phyloP scores from a whole-genome alignment of 2,888 invertebrate species.

The Actias luna region DNA sequence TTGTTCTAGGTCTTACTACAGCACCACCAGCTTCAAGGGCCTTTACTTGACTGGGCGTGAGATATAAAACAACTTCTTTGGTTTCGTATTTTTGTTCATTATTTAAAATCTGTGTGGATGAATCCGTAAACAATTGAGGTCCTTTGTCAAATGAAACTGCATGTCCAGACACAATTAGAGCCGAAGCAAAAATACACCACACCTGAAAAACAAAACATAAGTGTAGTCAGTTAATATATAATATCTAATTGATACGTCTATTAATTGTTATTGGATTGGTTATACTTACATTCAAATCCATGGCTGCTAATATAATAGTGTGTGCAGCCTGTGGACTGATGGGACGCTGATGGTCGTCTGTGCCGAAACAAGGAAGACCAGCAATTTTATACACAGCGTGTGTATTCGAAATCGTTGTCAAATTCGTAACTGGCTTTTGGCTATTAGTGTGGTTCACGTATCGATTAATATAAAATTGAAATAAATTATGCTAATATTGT shows the following conservation, averaged over 20 bases:
- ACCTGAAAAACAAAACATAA: slow-evolving; percentile 42
- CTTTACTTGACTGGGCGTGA: slow-evolving; percentile 62
- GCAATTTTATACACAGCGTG: slow-evolving; percentile 61
- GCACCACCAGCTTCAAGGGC: slow-evolving; percentile 50
- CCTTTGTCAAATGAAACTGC: slow-evolving; percentile 44
- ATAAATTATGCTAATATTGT: slow-evolving; percentile 19
- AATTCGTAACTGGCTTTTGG: slow-evolving; percentile 44
- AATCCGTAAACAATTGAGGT: slow-evolving; percentile 44
- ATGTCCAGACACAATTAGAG: slow-evolving; percentile 37
- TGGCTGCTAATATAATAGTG: slow-evolving; percentile 39
- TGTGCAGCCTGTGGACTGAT: slow-evolving; percentile 39
- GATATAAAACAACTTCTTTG: slow-evolving; percentile 60
- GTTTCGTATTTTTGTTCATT: slow-evolving; percentile 37
- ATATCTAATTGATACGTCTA: background rate
- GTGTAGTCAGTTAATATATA: background rate
- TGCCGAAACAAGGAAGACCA: slow-evolving; percentile 39
- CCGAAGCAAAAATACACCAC: slow-evolving; percentile 38
- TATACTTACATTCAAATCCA: slow-evolving; percentile 51
- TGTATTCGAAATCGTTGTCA: slow-evolving; percentile 44
- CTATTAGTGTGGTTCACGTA: slow-evolving; percentile 35
- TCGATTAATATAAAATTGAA: slow-evolving; percentile 24
- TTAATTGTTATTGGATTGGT: slow-evolving; percentile 1
- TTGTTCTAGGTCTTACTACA: slow-evolving; percentile 35
- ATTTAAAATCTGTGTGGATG: slow-evolving; percentile 26
- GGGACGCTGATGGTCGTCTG: slow-evolving; percentile 46